Evolutionary conservation across 2,113 vertebrate species (phyloP).

Genomic region (Pelusios castaneus): DNA sequence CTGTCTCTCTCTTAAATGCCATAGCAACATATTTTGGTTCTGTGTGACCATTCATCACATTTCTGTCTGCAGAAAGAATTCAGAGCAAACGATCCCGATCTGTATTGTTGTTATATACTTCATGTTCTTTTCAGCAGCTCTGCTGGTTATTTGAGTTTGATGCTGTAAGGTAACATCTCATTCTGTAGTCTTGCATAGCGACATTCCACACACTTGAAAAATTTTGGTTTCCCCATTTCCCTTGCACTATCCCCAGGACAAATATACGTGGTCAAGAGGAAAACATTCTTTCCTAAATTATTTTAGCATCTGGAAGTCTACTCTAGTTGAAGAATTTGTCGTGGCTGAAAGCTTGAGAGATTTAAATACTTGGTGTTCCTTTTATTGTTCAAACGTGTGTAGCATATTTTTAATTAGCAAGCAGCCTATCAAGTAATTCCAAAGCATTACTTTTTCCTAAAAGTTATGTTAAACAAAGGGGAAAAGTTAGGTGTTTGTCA

Average conservation of each 20-base stretch:
- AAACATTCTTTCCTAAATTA: conserved; percentile 45
- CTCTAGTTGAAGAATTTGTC: conserved; percentile 53
- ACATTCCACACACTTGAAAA: conserved; percentile 12
- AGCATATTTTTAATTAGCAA: conserved; percentile 49
- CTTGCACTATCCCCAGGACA: not conserved
- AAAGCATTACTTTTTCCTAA: conserved; percentile 60
- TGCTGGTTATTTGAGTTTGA: conserved; percentile 37
- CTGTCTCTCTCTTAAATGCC: not conserved
- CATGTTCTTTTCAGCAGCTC: conserved; percentile 43
- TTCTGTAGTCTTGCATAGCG: conserved; percentile 38
- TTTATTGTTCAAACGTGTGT: conserved; percentile 52
- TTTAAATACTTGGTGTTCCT: conserved; percentile 68
- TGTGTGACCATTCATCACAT: conserved; percentile 32
- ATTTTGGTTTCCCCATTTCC: not conserved
- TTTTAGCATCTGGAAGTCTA: conserved; percentile 49
- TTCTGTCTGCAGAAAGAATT: conserved; percentile 62
- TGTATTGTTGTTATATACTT: conserved; percentile 55
- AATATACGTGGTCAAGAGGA: conserved; percentile 16
- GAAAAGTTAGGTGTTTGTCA: conserved; percentile 55
- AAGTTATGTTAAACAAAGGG: conserved; percentile 46
- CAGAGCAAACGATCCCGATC: conserved; percentile 54
- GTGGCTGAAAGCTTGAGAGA: conserved; percentile 71
- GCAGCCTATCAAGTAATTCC: conserved; percentile 44
- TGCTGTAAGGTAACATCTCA: conserved; percentile 45
- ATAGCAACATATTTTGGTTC: not conserved